phyloP scores from a whole-genome alignment of 2,888 invertebrate species.

The Noctua janthina region DNA sequence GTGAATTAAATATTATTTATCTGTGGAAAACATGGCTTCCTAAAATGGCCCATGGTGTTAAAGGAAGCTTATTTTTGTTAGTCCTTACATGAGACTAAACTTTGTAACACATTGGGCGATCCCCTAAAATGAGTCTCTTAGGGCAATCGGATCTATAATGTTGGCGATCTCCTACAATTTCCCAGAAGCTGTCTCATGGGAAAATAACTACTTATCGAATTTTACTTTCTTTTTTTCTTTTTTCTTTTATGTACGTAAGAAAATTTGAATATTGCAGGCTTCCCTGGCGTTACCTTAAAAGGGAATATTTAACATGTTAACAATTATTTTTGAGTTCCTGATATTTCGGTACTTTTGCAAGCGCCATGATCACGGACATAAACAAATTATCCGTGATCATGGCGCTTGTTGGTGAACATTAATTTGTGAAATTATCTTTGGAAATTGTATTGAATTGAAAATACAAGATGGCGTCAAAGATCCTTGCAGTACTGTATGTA shows the following conservation, averaged over 20 bases:
- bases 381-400: no score
- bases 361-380: no score
- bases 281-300: no score
- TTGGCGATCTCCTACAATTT: neutral
- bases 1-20: neutral
- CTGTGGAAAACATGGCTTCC: neutral
- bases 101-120: neutral
- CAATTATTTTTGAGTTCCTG: no score
- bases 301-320: no score
- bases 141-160: neutral
- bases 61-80: neutral
- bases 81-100: neutral
- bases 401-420: no score
- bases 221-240: neutral
- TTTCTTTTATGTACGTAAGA: no score
- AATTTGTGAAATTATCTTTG: no score
- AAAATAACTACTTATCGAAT: neutral
- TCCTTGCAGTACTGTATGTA: neutral
- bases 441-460: neutral
- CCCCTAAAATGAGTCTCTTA: neutral
- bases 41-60: neutral
- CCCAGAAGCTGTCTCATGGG: neutral
- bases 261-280: no score
- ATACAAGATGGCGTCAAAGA: neutral
- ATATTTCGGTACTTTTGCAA: no score